Evolutionary conservation across 2,113 vertebrate species (phyloP), one percentile per base, ranked within the genome.

Genomic region (Gadus macrocephalus): DNA sequence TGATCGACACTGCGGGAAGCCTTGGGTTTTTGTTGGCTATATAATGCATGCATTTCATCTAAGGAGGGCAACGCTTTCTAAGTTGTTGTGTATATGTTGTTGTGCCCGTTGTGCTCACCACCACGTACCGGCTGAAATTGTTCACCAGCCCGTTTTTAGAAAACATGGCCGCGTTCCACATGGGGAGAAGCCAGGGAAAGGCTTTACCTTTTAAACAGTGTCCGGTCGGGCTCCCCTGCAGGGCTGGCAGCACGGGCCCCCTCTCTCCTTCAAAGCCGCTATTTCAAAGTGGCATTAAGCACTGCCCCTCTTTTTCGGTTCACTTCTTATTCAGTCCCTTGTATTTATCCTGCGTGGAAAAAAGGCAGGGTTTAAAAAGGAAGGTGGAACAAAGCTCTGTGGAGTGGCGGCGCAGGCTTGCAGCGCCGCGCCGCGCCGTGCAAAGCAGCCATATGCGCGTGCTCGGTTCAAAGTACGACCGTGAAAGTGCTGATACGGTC

Each of bases 191-290:
- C 22, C 60, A 22, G 60, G 6, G 12, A 61, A 25, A 22, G 8
- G 2, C 19, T 25, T 22, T n/a, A 6, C 14, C 19, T 62, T 20
- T 12, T 7, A 62, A 62, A 62, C 60, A 22, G 1, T 17, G 15
- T 58, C 11, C n/a, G 12, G 19, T 3, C 19, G 60, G 60, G 16
- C 15, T 5, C 8, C 60, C 19, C 11, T 22, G 19, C 25, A 25
- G 60, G 12, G 5, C 25, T 62, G 67, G 65, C 64, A 75, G 75
- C 22, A 59, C 69, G 58, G 67, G 66, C 42, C 53, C 42, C 53
- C 42, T 35, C 8, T 2, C 63, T 58, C 53, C 62, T 69, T 55
- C 27, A 62, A 35, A 5, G 66, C 61, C 9, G 19, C 19, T 2
- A 2, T 20, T 77, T 69, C 65, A 64, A 14, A 62, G 73, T 4